A percentile compares a stretch with the other conserved stretches of the same genome.
phyloP scores from a whole-genome alignment of 2,113 vertebrate genomes.

The Macroglossus sobrinus region DNA sequence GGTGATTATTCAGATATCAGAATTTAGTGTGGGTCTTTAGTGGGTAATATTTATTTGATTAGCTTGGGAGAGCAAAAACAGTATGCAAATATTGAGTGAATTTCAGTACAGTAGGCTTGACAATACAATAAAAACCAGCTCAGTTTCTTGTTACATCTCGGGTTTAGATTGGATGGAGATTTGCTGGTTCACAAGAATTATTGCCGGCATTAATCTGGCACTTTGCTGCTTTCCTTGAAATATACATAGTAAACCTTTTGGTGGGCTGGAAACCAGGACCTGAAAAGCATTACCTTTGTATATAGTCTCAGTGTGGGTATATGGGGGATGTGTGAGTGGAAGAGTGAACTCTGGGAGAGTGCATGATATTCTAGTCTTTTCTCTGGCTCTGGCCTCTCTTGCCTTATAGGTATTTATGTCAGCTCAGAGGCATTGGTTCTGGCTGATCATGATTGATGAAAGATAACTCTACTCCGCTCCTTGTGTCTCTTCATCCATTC shows the following conservation, averaged over 20 bases:
- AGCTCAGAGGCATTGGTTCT: not conserved
- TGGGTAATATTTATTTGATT: conserved; percentile 24
- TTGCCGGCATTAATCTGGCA: not conserved
- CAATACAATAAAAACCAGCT: not conserved
- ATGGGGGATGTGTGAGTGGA: not conserved
- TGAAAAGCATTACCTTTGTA: not conserved
- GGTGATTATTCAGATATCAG: not conserved
- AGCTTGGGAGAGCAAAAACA: not conserved
- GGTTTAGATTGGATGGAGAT: not conserved
- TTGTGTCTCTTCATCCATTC: not conserved
- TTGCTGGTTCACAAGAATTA: not conserved
- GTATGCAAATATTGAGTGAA: not conserved
- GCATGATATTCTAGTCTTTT: not conserved
- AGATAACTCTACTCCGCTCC: not conserved
- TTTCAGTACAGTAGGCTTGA: not conserved
- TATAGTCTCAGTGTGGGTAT: not conserved
- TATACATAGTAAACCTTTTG: not conserved
- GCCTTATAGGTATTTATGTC: conserved; percentile 1
- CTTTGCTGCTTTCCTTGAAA: not conserved
- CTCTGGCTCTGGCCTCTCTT: not conserved
- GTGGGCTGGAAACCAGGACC: not conserved
- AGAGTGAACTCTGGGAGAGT: not conserved
- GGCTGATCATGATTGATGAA: not conserved
- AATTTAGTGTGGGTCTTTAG: not conserved
- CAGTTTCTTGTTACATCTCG: not conserved